A percentile compares a stretch with the other conserved stretches of the same genome.
These are phyloP conservation scores for Rotaria socialis DNA, from an alignment of 2,888 invertebrate genomes.

Conservation along the genomic window DNA sequence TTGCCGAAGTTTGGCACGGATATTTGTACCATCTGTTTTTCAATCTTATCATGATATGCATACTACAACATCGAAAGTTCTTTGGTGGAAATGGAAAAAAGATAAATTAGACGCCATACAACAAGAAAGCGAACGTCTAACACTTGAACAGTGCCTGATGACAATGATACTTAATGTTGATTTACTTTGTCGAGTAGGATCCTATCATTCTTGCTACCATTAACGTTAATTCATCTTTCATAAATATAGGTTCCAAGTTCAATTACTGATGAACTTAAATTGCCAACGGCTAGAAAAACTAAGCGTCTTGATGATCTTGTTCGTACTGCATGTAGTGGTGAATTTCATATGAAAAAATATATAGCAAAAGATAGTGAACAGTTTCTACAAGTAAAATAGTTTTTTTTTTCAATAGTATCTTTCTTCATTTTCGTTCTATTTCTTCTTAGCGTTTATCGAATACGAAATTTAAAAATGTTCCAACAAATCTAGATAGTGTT, in stretches of 20 bases:
- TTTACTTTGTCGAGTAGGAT: conserved; percentile 4
- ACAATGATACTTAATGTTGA: conserved; percentile 33
- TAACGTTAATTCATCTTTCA: neutral
- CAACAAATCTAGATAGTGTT: conserved; percentile 1
- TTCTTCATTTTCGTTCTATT: neutral
- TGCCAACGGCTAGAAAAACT: neutral
- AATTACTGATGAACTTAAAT: neutral
- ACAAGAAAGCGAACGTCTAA: conserved; percentile 36
- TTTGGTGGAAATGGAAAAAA: conserved; percentile 7
- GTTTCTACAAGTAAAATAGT: neutral
- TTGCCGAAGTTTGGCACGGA: conserved; percentile 29
- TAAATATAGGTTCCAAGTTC: conserved; percentile 3
- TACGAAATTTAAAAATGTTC: conserved; percentile 22
- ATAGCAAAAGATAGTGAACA: conserved; percentile 31
- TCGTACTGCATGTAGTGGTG: conserved; percentile 1
- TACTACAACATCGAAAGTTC: neutral
- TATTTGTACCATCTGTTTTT: conserved; percentile 36
- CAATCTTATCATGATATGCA: conserved; percentile 34
- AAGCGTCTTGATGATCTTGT: conserved; percentile 26
- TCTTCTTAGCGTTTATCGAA: neutral
- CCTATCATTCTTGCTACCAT: too few relatives aligned
- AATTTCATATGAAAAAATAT: conserved; percentile 34
- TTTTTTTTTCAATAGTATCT: neutral
- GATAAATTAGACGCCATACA: conserved; percentile 11
- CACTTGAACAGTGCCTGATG: conserved; percentile 15